Base-by-base conservation (phyloP, 2,113 vertebrate species). In the Oryzias melastigma region DNA sequence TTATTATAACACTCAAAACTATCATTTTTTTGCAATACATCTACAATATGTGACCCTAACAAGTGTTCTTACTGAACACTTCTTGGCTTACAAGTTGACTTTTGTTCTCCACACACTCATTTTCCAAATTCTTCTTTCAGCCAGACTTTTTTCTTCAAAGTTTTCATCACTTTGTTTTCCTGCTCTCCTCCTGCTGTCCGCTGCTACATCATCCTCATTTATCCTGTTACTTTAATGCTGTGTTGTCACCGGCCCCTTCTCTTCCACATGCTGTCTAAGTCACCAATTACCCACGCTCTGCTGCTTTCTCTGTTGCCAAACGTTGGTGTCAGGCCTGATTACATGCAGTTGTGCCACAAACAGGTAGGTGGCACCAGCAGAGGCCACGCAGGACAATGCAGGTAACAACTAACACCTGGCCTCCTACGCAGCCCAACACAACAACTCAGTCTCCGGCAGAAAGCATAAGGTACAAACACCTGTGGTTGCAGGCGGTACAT, bases 221-320 rank as follows among this genome's bases (percentile, higher is more conserved):
- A 59, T 70, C 58, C 48, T 56, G 59, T 71, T 54, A 49, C 49
- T 75, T 61, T 46, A 66, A 67, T 43, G 22, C 63, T 20, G 40
- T 27, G 47, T 61, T 71, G 46, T 41, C 72, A 76, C 68, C 62
- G 55, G 73, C 15, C 62, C 53, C 73, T 62, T 42, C 62, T 52
- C 58, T 64, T 52, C 42, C 49, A 45, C 40, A 77, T 65, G 70
- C 64, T 6, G 60, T 76, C 65, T 78, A 77, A 86, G 82, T 87
- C 78, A 51, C 89, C 87, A 92, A 91, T 92, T 91, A 92, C 78
- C 72, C 66, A 44, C 46, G 42, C 65, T 77, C 65, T 66, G 81
- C 86, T 84, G 81, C 65, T 78, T 52, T 68, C 69, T 85, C 75
- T 87, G 83, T 85, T 88, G 87, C 90, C 85, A 84, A 85, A 88